Percentiles rank a stretch among this genome's conserved stretches.
Conservation (phyloP, 2,888 invertebrate genomes). For the Lochmaea crataegi region DNA sequence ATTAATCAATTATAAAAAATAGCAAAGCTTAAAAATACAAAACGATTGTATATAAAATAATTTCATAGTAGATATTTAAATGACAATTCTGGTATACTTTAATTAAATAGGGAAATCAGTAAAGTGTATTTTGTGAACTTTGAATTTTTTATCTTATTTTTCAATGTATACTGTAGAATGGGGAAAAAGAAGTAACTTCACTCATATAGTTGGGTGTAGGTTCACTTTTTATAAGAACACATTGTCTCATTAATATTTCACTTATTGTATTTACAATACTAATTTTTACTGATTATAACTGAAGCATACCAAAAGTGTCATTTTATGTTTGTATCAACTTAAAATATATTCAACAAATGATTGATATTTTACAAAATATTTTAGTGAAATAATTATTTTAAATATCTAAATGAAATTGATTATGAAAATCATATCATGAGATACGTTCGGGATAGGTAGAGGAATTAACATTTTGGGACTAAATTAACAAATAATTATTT, state of each 20-base stretch:
- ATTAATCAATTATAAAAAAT: slow-evolving; percentile 34
- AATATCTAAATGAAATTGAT: slow-evolving; percentile 1
- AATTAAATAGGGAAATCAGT: neutral
- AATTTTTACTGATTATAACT: too few species aligned
- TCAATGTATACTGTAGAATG: neutral
- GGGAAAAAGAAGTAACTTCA: too few species aligned
- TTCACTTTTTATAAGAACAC: too few species aligned
- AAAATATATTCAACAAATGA: slow-evolving; percentile 1
- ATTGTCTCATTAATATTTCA: too few species aligned
- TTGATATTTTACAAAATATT: neutral
- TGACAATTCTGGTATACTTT: slow-evolving; percentile 5
- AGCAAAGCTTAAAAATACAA: slow-evolving; percentile 29
- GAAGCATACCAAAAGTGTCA: slow-evolving; percentile 7
- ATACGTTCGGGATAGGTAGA: slow-evolving; percentile 1
- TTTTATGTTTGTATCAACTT: neutral
- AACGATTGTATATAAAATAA: slow-evolving; percentile 16
- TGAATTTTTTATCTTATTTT: neutral
- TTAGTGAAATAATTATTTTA: neutral
- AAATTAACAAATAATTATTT: neutral
- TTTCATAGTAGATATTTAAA: slow-evolving; percentile 5
- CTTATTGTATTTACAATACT: too few species aligned
- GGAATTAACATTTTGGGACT: neutral
- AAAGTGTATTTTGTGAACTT: too few species aligned
- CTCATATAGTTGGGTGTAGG: too few species aligned
- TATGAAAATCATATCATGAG: slow-evolving; percentile 5